Evolutionary conservation across 2,888 invertebrate genomes (phyloP), one percentile per base, ranked within the genome.

Genomic region (Thysanoteuthis rhombus): DNA sequence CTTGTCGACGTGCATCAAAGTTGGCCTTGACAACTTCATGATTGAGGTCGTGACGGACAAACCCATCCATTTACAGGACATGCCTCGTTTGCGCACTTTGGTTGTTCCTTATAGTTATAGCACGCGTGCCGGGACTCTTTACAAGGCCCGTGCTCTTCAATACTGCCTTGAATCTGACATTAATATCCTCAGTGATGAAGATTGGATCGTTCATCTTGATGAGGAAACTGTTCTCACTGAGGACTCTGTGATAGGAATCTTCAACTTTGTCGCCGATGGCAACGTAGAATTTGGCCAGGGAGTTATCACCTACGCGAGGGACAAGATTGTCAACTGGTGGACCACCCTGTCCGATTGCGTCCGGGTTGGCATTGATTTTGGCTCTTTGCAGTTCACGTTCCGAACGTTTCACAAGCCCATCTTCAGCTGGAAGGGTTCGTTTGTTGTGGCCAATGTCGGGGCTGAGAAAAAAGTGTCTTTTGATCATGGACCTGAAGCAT

Each of bases 171-270:
- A 95, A 93, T 93, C 93, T 5, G 93, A 94, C 28, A 94, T 96
- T 0, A 95, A 96, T 93, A 94, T 95, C 42, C 93, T 96, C 36
- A 95, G 95, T 1, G 95, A 96, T 42, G 95, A 95, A 93, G 96
- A 96, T 94, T 96, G 96, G 96, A 96, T 96, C 40, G 95, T 96
- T 4, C 96, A 96, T 94, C 94, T 96, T 45, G 96, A 96, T 93
- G 96, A 96, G 94, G 96, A 96, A 94, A 96, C 96, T 1, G 90
- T 96, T 0, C 94, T 96, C 42, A 96, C 96, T 6, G 96, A 96
- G 93, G 95, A 95, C 12, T 95, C 96, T 32, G 95, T 96, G 32
- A 95, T 96, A 42, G 96, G 96, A 36, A 96, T 96, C n/a, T 95
- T 96, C 25, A 96, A 96, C 94, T 96, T 96, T 93, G 95, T 96